Evolutionary conservation across 2,888 invertebrate genomes (phyloP), one percentile per base, ranked within the genome.

Genomic region (Pseudoips prasinana): DNA sequence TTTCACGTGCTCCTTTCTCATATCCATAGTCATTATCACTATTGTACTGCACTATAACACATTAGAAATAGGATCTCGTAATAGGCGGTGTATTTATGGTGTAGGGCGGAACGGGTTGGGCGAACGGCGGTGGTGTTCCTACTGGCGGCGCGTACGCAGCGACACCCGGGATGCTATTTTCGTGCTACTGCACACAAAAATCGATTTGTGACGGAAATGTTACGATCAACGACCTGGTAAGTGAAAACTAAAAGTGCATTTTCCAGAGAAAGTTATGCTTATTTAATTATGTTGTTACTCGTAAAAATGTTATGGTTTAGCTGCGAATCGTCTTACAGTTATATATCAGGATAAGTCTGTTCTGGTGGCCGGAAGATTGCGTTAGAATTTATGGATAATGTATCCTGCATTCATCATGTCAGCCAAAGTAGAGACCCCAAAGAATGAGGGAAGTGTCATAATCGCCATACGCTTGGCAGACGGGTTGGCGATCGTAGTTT

Each of bases 201-300:
- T 79, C 70, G 76, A 73, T 79, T 80, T 76, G 79, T 78, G 81
- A 81, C 75, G 78, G 80, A 85, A 86, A 83, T 82, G 83, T 81
- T 73, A 88, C 88, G 88, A 87, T 85, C 86, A 86, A 79, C 84
- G 87, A 87, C 88, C 87, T 73, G 75, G 69, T 73, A 69, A 67
- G 65, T 64, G 60, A 67, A 69, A 65, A 60, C 52, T 65, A 47
- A 40, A 45, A 51, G 39, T 66, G 61, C 58, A 64, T 55, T 43
- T 52, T 46, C 58, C 52, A 39, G 18, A 26, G 47, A 37, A 31
- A 37, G 14, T 29, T n/a, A 20, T 20, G 5, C 5, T 14, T 14
- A 5, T 14, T 14, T 14, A 3, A n/a, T n/a, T n/a, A n/a, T n/a
- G n/a, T n/a, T n/a, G n/a, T n/a, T n/a, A n/a, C n/a, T n/a, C n/a